A percentile compares a stretch with the other conserved stretches of the same genome.
These are phyloP conservation scores for Gymnodraco acuticeps DNA, from an alignment of 2,797 vertebrate genomes.

Conservation along the genomic window DNA sequence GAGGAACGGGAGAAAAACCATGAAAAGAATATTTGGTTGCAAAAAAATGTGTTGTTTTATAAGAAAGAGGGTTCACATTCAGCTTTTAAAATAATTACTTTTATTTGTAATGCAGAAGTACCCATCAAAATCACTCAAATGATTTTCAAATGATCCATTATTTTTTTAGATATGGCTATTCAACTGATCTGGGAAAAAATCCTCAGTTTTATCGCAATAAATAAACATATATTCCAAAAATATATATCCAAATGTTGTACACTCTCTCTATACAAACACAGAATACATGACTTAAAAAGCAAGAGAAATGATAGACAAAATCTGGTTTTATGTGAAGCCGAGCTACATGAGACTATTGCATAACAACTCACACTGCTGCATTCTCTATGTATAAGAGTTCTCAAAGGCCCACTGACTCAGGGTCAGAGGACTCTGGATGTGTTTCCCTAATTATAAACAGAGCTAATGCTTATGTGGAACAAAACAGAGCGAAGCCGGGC, in stretches of 20 bases:
- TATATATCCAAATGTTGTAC: no score
- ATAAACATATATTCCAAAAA: no score
- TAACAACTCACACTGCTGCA: neutral
- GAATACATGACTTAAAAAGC: neutral
- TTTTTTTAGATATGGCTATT: neutral
- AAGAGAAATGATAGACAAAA: neutral
- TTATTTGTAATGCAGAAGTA: neutral
- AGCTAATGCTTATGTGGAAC: constrained; percentile 35
- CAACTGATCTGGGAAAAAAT: neutral
- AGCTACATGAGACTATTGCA: constrained; percentile 9
- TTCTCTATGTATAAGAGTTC: constrained; percentile 1
- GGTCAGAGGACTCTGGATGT: constrained; percentile 26
- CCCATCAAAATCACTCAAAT: neutral
- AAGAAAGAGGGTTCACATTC: no score
- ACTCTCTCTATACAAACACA: neutral
- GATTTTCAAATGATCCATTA: neutral
- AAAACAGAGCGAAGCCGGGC: constrained; percentile 42
- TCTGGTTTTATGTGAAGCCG: neutral
- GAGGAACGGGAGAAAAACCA: no score
- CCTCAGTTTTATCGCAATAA: neutral
- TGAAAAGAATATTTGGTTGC: no score
- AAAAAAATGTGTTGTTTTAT: no score
- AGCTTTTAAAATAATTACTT: neutral
- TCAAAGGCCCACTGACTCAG: constrained; percentile 28
- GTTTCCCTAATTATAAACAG: constrained; percentile 18